A percentile compares a stretch with the other conserved stretches of the same genome.
phyloP scores from a whole-genome alignment of 2,888 invertebrate genomes.

The Drosophila longiperda region DNA sequence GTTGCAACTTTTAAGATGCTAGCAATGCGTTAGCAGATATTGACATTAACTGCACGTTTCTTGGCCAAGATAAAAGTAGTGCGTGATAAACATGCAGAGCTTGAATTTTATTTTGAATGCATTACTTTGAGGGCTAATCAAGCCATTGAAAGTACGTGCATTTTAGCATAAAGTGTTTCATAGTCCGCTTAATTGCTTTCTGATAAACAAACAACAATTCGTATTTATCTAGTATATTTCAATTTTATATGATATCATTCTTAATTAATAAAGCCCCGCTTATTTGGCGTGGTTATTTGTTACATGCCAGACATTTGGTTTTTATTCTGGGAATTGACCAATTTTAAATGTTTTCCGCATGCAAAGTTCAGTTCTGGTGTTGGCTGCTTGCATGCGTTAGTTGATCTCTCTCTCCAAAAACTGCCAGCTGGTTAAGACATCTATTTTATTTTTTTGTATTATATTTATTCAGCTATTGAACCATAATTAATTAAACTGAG shows the following conservation, averaged over 20 bases:
- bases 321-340: neutral
- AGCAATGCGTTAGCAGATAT: conserved; percentile 3
- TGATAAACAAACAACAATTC: neutral
- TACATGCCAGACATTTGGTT: neutral
- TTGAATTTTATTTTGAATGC: conserved; percentile 36
- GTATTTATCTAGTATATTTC: neutral
- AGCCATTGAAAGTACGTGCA: conserved; percentile 36
- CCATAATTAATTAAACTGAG: conserved; percentile 66
- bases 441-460: conserved; percentile 6
- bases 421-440: conserved; percentile 18
- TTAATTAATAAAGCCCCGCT: neutral
- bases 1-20: neutral
- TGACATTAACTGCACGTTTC: conserved; percentile 43
- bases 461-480: conserved; percentile 49
- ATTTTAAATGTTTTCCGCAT: conserved; percentile 57
- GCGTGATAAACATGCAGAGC: conserved; percentile 49
- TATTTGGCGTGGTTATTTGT: conserved; percentile 1
- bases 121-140: conserved; percentile 20
- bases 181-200: neutral
- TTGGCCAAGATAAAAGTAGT: conserved; percentile 43
- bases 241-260: neutral
- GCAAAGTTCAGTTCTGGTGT: conserved; percentile 45
- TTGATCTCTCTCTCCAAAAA: conserved; percentile 17
- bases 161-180: conserved; percentile 13
- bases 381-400: neutral